Evolutionary conservation across 2,113 vertebrate genomes (phyloP).

Genomic region (Nesogale talazaci): DNA sequence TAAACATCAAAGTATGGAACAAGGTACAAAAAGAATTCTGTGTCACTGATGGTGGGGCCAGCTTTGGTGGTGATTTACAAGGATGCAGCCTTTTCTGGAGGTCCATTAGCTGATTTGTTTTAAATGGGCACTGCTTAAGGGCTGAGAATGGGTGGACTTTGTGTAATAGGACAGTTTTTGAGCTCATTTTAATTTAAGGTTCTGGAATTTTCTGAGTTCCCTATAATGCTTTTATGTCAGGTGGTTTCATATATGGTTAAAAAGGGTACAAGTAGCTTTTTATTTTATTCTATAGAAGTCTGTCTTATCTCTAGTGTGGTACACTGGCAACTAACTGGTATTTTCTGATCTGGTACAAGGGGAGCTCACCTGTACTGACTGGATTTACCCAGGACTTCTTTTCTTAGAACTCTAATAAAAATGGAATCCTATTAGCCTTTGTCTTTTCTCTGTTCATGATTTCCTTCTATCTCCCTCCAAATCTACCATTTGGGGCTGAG

Average conservation of each 20-base stretch:
- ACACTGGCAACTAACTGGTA: background rate
- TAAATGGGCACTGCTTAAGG: background rate
- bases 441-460: background rate
- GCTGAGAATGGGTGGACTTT: background rate
- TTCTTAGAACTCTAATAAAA: background rate
- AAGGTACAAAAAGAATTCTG: background rate
- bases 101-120: conserved; percentile 1
- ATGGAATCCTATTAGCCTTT: background rate
- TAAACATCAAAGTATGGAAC: background rate
- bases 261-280: background rate
- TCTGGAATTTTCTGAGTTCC: background rate
- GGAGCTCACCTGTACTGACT: background rate
- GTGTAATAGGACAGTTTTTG: background rate
- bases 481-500: background rate
- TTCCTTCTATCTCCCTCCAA: background rate
- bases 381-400: background rate
- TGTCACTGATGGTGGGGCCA: background rate
- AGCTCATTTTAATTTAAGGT: background rate
- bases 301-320: background rate
- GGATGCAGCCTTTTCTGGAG: background rate
- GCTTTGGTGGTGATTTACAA: background rate
- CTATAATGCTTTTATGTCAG: conserved; percentile 12
- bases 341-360: background rate
- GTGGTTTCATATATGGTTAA: background rate
- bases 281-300: background rate